A percentile compares a stretch with the other conserved stretches of the same genome.
These are phyloP conservation scores for Thymelicus lineola DNA, from an alignment of 2,888 invertebrate genomes.

Conservation along the genomic window DNA sequence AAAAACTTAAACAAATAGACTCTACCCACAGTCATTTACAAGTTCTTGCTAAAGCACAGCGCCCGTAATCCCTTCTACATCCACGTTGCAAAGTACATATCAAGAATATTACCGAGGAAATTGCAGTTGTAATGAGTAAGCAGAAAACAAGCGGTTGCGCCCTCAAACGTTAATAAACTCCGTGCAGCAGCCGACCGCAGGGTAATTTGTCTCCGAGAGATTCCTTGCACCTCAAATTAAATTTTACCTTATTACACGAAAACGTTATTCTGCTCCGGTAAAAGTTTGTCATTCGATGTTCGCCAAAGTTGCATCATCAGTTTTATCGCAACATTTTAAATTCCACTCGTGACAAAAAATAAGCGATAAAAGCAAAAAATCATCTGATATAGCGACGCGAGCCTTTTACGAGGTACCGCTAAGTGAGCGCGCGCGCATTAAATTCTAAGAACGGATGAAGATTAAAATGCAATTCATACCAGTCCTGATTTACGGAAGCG, in stretches of 20 bases:
- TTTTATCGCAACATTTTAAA: conserved; percentile 13
- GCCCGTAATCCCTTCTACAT: background rate
- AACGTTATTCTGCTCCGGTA: conserved; percentile 47
- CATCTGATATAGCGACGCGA: conserved; percentile 27
- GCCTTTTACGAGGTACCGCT: conserved; percentile 51
- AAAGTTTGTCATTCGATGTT: conserved; percentile 30
- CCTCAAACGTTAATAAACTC: conserved; percentile 65
- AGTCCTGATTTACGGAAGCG: conserved; percentile 64
- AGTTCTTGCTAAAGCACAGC: conserved; percentile 2
- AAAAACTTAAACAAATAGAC: background rate
- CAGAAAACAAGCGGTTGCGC: conserved; percentile 43
- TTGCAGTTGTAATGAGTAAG: conserved; percentile 50
- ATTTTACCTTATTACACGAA: conserved; percentile 58
- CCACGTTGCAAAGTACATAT: conserved; percentile 47
- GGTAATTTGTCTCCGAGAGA: conserved; percentile 76
- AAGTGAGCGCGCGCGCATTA: conserved; percentile 51
- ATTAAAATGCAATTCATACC: conserved; percentile 57
- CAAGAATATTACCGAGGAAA: conserved; percentile 54
- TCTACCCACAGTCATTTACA: background rate
- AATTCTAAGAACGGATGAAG: conserved; percentile 46
- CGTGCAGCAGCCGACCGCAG: conserved; percentile 58
- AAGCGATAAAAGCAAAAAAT: conserved; percentile 28
- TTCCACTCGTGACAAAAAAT: conserved; percentile 31
- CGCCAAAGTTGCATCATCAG: conserved; percentile 24
- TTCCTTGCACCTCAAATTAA: conserved; percentile 73